Evolutionary conservation across 2,113 vertebrate genomes (phyloP).

Genomic region (Pseudopodoces humilis): DNA sequence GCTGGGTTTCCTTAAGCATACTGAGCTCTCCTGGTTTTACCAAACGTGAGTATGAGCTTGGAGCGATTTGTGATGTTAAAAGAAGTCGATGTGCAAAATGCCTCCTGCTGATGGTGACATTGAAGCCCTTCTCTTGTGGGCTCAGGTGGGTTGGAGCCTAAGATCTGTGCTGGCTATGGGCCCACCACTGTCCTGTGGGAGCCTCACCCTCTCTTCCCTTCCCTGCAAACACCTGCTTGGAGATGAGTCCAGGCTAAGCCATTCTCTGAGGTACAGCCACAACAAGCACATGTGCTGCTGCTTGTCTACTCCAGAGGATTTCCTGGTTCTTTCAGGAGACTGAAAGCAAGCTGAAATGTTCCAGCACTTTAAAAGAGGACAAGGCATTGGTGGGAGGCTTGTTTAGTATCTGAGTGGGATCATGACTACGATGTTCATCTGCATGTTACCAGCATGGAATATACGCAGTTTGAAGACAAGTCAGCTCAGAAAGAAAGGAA

Average conservation of each 20-base stretch:
- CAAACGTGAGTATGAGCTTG: neutral
- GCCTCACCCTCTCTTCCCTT: neutral
- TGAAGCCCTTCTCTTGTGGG: neutral
- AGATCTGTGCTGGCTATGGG: neutral
- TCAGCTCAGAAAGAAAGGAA: constrained; percentile 54
- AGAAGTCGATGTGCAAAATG: neutral
- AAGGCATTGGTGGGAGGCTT: constrained; percentile 62
- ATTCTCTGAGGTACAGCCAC: neutral
- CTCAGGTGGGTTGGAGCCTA: neutral
- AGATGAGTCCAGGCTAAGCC: neutral
- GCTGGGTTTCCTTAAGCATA: neutral
- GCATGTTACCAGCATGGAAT: constrained; percentile 60
- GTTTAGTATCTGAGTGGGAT: constrained; percentile 69
- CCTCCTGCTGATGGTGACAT: accelerated
- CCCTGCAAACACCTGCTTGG: accelerated
- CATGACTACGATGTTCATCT: constrained; percentile 72
- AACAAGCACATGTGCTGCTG: neutral
- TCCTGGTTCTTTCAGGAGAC: constrained; percentile 37
- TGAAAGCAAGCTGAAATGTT: constrained; percentile 30
- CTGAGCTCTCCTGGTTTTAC: neutral
- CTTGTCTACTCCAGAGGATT: constrained; percentile 52
- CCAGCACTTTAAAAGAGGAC: constrained; percentile 54
- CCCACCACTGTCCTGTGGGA: neutral
- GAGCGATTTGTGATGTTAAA: neutral
- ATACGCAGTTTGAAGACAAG: constrained; percentile 51